A percentile compares a stretch with the other conserved stretches of the same genome.
Evolutionary conservation across 2,888 invertebrate genomes (phyloP).

Genomic region (Bombylius discolor): DNA sequence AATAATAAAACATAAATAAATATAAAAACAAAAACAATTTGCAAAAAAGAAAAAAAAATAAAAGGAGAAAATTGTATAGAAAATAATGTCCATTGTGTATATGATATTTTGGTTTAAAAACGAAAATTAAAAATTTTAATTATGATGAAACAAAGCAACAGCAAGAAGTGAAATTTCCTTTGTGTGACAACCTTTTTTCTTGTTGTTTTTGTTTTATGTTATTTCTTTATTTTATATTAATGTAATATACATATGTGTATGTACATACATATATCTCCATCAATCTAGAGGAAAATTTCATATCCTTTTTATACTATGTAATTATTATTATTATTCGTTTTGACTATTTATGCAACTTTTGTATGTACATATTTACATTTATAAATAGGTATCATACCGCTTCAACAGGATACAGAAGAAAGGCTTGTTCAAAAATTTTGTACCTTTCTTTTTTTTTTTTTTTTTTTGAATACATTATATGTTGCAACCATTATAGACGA

Average conservation of each 20-base stretch:
- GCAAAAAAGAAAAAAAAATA: background rate
- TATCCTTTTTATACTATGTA: slow-evolving; percentile 2
- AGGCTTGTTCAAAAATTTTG: too few species aligned
- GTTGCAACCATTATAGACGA: too few species aligned
- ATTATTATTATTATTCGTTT: slow-evolving; percentile 4
- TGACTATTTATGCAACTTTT: slow-evolving; percentile 3
- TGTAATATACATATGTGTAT: background rate
- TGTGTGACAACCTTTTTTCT: background rate
- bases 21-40: too few species aligned
- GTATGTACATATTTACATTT: background rate
- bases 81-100: background rate
- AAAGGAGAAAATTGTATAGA: too few species aligned
- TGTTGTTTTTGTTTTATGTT: background rate
- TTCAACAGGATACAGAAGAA: too few species aligned
- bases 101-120: background rate
- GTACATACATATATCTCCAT: background rate
- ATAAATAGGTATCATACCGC: too few species aligned
- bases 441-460: too few species aligned
- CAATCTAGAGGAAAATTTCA: slow-evolving; percentile 1
- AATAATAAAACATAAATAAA: too few species aligned
- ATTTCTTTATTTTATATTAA: background rate
- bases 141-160: slow-evolving; percentile 2
- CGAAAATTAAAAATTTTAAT: slow-evolving; percentile 3
- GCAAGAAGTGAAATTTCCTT: slow-evolving; percentile 1
- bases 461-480: too few species aligned